These are phyloP conservation scores for Latrodectus geometricus DNA, from an alignment of 1,140 invertebrate species.

Conservation along the genomic window DNA sequence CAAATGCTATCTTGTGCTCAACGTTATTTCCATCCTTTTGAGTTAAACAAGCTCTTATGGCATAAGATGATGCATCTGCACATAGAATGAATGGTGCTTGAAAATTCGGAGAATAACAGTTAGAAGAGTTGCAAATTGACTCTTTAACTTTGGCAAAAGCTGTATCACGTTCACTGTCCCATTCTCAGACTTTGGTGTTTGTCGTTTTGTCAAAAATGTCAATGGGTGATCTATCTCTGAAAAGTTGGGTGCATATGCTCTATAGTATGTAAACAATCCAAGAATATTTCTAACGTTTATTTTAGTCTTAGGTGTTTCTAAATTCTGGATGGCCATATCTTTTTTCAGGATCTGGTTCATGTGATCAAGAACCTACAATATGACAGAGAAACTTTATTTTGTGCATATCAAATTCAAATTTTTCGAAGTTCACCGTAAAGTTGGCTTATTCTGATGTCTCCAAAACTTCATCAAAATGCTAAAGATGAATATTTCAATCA, in stretches of 20 bases:
- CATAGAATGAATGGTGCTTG: no score
- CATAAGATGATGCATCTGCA: slow-evolving; percentile 68
- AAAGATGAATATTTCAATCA: no score
- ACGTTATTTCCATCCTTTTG: slow-evolving; percentile 66
- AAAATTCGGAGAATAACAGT: background rate
- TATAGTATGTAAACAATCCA: slow-evolving; percentile 11
- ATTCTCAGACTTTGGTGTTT: background rate
- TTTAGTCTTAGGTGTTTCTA: slow-evolving; percentile 62
- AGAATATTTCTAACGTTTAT: slow-evolving; percentile 35
- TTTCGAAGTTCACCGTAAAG: no score
- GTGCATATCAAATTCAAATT: background rate
- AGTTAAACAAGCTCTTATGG: slow-evolving; percentile 69
- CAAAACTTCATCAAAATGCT: no score
- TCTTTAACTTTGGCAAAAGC: background rate
- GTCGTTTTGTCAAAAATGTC: background rate
- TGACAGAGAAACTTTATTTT: slow-evolving; percentile 67
- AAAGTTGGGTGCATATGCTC: slow-evolving; percentile 9
- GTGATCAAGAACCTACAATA: slow-evolving; percentile 65
- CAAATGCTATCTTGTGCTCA: slow-evolving; percentile 64
- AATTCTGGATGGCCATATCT: slow-evolving; percentile 63
- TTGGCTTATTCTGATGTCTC: no score
- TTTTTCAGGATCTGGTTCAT: slow-evolving; percentile 67
- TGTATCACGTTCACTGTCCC: background rate
- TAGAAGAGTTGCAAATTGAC: no score
- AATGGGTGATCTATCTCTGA: slow-evolving; percentile 12